Conservation (phyloP, 23 tunicate genomes). For the Trididemnum clinides region DNA sequence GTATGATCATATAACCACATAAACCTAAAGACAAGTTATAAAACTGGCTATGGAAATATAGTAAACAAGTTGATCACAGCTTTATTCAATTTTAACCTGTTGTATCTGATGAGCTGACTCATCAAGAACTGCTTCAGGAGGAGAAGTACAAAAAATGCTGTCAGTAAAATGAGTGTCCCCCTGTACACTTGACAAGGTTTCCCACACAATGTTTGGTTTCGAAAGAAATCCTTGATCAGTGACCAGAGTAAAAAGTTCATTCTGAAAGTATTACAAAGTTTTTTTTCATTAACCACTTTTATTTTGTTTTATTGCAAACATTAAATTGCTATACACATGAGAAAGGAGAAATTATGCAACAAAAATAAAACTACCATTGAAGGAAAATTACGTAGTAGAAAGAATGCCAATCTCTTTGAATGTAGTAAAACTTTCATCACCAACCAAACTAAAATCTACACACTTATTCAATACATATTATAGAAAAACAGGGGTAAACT, state of each 20-base stretch:
- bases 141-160: slow-evolving; percentile 45
- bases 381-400: no score
- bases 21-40: neutral
- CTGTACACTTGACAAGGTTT: slow-evolving; percentile 63
- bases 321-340: no score
- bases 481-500: no score
- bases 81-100: slow-evolving; percentile 28
- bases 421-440: no score
- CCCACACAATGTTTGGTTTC: slow-evolving; percentile 80
- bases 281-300: no score
- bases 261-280: neutral
- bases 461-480: no score
- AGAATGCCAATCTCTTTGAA: no score
- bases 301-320: no score
- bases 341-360: no score
- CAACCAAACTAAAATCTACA: no score
- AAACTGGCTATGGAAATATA: neutral
- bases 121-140: slow-evolving; percentile 17
- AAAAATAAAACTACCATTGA: no score
- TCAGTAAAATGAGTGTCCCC: slow-evolving; percentile 78
- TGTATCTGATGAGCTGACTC: slow-evolving; percentile 8
- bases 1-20: neutral
- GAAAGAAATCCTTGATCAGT: slow-evolving; percentile 69
- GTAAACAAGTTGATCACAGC: neutral
- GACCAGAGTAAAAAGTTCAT: slow-evolving; percentile 40